Percentiles rank a stretch among this genome's conserved stretches.
phyloP scores from a whole-genome alignment of 2,888 invertebrate genomes.

The Danaus chrysippus region DNA sequence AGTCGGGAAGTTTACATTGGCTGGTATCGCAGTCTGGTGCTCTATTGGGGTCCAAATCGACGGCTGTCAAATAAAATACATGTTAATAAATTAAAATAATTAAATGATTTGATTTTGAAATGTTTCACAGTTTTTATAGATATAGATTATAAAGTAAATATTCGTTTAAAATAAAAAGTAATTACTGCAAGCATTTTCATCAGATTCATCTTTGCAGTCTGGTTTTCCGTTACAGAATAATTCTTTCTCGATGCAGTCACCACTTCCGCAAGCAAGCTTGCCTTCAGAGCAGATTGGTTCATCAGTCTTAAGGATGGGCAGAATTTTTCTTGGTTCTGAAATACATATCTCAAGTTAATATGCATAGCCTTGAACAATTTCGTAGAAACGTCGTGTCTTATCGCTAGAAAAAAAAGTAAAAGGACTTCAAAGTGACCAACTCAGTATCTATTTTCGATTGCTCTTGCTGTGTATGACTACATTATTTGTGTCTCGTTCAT shows the following conservation, averaged over 20 bases:
- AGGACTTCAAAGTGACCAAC: slow-evolving; percentile 28
- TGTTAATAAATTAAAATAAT: slow-evolving; percentile 2
- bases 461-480: slow-evolving; percentile 19
- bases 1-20: slow-evolving; percentile 93
- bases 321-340: slow-evolving; percentile 92
- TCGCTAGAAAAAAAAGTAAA: neutral
- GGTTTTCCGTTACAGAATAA: slow-evolving; percentile 95
- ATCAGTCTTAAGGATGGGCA: slow-evolving; percentile 94
- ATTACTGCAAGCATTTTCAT: slow-evolving; percentile 97
- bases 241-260: slow-evolving; percentile 94
- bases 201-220: slow-evolving; percentile 96
- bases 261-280: slow-evolving; percentile 94
- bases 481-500: slow-evolving; percentile 18
- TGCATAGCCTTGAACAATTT: neutral
- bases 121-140: neutral
- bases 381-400: neutral
- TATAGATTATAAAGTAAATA: neutral
- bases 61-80: slow-evolving; percentile 79
- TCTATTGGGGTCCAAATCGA: slow-evolving; percentile 93
- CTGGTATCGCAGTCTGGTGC: slow-evolving; percentile 95
- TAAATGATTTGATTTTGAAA: neutral
- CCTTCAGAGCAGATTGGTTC: slow-evolving; percentile 95
- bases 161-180: slow-evolving; percentile 41
- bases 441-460: slow-evolving; percentile 15
- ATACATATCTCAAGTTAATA: slow-evolving; percentile 28